phyloP scores from a whole-genome alignment of 2,888 invertebrate genomes.

The Anagyrus pseudococci region DNA sequence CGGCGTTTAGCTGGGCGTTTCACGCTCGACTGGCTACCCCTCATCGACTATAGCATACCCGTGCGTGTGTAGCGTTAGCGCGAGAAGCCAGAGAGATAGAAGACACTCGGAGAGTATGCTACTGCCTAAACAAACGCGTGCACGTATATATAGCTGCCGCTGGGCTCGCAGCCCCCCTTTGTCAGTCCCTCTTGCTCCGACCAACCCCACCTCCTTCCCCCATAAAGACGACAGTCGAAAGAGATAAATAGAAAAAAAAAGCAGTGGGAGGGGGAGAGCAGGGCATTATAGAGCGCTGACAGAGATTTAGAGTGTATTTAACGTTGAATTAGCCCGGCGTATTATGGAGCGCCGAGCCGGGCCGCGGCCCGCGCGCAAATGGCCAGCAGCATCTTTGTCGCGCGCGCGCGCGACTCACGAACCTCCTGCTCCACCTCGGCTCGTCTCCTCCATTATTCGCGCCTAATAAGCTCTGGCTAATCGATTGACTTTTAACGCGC shows the following conservation, averaged over 20 bases:
- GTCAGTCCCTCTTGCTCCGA: too few relatives aligned
- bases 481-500: slow-evolving; percentile 46
- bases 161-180: too few relatives aligned
- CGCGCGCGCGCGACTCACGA: not conserved
- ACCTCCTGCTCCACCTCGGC: not conserved
- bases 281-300: slow-evolving; percentile 43
- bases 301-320: slow-evolving; percentile 54
- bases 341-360: not conserved
- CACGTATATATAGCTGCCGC: too few relatives aligned
- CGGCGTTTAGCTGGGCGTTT: slow-evolving; percentile 62
- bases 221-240: too few relatives aligned
- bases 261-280: not conserved
- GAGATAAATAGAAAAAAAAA: too few relatives aligned
- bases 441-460: slow-evolving; percentile 15
- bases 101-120: too few relatives aligned
- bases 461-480: slow-evolving; percentile 49
- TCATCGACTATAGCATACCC: too few relatives aligned
- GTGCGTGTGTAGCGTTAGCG: too few relatives aligned
- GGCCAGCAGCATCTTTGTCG: too few relatives aligned
- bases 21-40: slow-evolving; percentile 59
- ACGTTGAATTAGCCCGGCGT: slow-evolving; percentile 47
- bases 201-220: too few relatives aligned
- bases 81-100: too few relatives aligned
- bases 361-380: not conserved
- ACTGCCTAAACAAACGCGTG: too few relatives aligned